Evolutionary conservation across 2,797 vertebrate species (phyloP), one percentile per base, ranked within the genome.

Genomic region (Menidia menidia): DNA sequence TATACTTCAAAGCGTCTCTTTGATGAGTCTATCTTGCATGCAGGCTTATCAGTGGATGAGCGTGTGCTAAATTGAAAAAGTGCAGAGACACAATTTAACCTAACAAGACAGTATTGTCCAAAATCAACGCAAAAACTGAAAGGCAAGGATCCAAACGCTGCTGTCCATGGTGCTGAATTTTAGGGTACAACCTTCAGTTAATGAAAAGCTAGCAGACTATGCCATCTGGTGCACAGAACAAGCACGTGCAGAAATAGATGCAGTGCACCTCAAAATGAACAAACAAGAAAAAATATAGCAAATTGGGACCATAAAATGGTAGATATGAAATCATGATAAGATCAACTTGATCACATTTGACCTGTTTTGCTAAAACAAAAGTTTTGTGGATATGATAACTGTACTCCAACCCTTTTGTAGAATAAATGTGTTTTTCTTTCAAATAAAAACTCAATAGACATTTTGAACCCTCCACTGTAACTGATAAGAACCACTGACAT

Each of bases 161-260:
- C 85, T 89, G 63, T 90, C 85, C 84, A 56, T 81, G 88, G 85
- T 87, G 68, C 86, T 88, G 82, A 74, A 55, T 66, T 65, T 50
- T 64, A 57, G 47, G 44, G 6, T 10, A 19, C 4, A 43, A 42
- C 16, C 14, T 54, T 47, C 52, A 68, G 14, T 19, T 13, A 8
- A 3, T 8, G 0, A 0, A 58, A 44, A 15, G 16, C 50, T 56
- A 50, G 73, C 47, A 25, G 65, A 84, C 60, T 9, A 0, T 19
- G 33, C 86, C 90, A 85, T 78, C 92, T 93, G 83, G 89, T 86
- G 92, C 31, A 31, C 43, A 60, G 67, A 65, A 42, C 0, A 4
- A 32, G 65, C 6, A 77, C 3, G 65, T 80, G 44, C 73, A 86
- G 60, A 55, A 3, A 14, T 33, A 43, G 15, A 16, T 43, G 18